Base-by-base conservation (phyloP, 2,113 vertebrate genomes). In the Rhombomys opimus region DNA sequence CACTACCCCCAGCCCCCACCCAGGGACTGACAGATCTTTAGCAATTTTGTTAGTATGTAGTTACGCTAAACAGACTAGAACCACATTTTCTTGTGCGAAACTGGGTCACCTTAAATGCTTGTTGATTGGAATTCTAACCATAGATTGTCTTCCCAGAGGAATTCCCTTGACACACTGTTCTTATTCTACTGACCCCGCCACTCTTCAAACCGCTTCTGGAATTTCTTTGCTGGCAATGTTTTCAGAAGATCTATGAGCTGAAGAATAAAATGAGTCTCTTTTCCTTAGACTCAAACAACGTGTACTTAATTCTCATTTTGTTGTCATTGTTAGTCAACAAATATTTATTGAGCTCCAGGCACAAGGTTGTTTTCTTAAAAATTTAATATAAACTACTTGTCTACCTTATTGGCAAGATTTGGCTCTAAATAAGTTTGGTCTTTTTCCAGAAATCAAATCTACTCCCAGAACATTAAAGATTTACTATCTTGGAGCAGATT, bases 241-340 rank as follows among this genome's bases (percentile, higher is more conserved):
- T 90, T 96, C 92, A 94, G 91, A 95, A 92, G 57, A 57, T 88
- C 90, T 96, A 92, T 89, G 89, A 97, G 77, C 67, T 77, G 84
- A 94, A 95, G 92, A 94, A 94, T 87, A 96, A 95, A 95, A 87
- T 63, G 27, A 70, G 86, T 95, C 86, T 97, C 72, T 96, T 96
- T 96, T 89, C 89, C 88, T 95, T 95, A 95, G 94, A 94, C 22
- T 94, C 95, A 95, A 89, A 89, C 81, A 86, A 80, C 35, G 4
- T 82, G n/a, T 87, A 90, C 95, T 97, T 96, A 95, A 95, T 96
- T 97, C 96, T 97, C 94, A 95, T 95, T 96, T 94, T 94, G 90
- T 90, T 96, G 95, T 95, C 88, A 93, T 95, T 96, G 95, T 96
- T 96, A 98, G 96, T 97, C 95, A 96, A 95, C 90, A 96, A 92